A percentile compares a stretch with the other conserved stretches of the same genome.
phyloP scores from a whole-genome alignment of 2,113 vertebrate genomes.

The Aldabrachelys gigantea region DNA sequence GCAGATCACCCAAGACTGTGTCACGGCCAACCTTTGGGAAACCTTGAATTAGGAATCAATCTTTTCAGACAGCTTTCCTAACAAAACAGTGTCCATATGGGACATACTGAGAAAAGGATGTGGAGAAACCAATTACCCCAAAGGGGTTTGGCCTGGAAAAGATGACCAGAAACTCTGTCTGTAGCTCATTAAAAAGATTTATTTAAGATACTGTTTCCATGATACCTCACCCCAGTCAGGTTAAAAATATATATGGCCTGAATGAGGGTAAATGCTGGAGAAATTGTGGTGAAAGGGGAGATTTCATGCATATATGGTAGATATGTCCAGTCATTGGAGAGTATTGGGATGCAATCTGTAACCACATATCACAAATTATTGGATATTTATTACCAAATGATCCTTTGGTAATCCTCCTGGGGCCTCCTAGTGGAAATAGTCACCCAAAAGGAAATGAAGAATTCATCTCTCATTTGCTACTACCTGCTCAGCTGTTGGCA shows the following conservation, averaged over 20 bases:
- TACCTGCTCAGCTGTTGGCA: background rate
- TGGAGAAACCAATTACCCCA: background rate
- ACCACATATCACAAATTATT: background rate
- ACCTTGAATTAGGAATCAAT: background rate
- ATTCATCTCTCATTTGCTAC: background rate
- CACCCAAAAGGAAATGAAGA: background rate
- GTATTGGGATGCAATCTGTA: background rate
- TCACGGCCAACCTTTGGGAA: background rate
- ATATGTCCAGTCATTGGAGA: background rate
- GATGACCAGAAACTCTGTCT: background rate
- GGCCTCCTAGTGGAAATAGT: background rate
- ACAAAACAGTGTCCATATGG: background rate
- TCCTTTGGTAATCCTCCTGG: background rate
- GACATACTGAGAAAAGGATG: no score
- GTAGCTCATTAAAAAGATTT: background rate
- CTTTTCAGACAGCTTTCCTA: background rate
- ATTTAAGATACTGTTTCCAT: background rate
- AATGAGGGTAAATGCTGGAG: background rate
- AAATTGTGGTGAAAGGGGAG: background rate
- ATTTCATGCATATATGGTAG: background rate
- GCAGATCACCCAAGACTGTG: background rate
- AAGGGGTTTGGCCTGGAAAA: background rate
- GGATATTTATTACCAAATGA: background rate
- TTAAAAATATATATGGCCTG: background rate
- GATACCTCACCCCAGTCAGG: background rate